Evolutionary conservation across 2,888 invertebrate species (phyloP).

Genomic region (Mimachlamys varia): DNA sequence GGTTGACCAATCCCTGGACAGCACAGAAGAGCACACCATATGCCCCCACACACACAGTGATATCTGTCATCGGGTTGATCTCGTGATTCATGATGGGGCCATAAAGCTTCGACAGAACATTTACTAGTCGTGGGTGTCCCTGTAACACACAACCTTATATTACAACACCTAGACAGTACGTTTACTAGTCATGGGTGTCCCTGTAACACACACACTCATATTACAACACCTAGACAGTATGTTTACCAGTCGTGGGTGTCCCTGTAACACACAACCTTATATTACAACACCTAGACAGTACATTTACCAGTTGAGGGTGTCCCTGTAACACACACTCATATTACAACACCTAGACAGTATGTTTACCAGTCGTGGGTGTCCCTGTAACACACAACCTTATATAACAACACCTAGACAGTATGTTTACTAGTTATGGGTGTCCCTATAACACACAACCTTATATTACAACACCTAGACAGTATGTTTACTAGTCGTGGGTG

Average conservation of each 20-base stretch:
- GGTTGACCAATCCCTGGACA: conserved; percentile 93
- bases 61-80: conserved; percentile 93
- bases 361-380: conserved; percentile 94
- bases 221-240: conserved; percentile 91
- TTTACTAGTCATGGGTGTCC: conserved; percentile 95
- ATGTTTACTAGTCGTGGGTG: conserved; percentile 94
- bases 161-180: conserved; percentile 84
- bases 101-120: conserved; percentile 92
- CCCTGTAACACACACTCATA: conserved; percentile 85
- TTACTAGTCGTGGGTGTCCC: conserved; percentile 96
- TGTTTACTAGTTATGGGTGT: conserved; percentile 93
- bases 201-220: conserved; percentile 82
- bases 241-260: conserved; percentile 94
- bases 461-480: conserved; percentile 88
- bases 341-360: conserved; percentile 91
- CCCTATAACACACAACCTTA: conserved; percentile 85
- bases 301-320: conserved; percentile 93
- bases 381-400: conserved; percentile 84
- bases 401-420: conserved; percentile 89
- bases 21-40: conserved; percentile 95
- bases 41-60: conserved; percentile 95
- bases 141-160: conserved; percentile 79
- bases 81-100: conserved; percentile 88
- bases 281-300: conserved; percentile 89
- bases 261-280: conserved; percentile 84